A percentile compares a stretch with the other conserved stretches of the same genome.
phyloP scores from a whole-genome alignment of 2,888 invertebrate genomes.

The Arge pagana region DNA sequence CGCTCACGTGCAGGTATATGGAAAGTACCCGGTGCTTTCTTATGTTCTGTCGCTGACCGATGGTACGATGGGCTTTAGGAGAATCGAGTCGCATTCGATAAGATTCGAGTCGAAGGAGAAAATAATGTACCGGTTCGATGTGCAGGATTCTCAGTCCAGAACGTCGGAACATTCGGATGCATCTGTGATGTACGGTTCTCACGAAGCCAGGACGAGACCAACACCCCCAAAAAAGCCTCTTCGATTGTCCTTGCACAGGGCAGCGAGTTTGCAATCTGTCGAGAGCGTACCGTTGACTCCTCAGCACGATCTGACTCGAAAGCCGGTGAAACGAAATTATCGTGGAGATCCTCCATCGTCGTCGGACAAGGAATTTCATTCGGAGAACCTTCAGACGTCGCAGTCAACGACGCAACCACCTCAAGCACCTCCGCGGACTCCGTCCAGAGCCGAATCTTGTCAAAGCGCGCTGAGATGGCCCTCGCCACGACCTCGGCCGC shows the following conservation, averaged over 20 bases:
- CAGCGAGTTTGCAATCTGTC: slow-evolving; percentile 80
- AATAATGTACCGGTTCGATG: no score
- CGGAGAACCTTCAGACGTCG: slow-evolving; percentile 25
- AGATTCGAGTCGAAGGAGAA: no score
- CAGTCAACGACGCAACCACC: slow-evolving; percentile 37
- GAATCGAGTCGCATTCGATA: no score
- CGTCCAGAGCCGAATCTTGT: slow-evolving; percentile 54
- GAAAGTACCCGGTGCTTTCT: no score
- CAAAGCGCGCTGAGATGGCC: slow-evolving; percentile 54
- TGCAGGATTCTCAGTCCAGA: slow-evolving; percentile 47
- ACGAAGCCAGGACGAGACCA: slow-evolving; percentile 66
- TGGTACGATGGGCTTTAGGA: no score
- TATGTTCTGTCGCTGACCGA: no score
- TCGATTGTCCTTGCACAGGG: slow-evolving; percentile 79
- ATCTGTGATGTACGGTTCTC: slow-evolving; percentile 36
- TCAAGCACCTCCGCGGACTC: slow-evolving; percentile 50
- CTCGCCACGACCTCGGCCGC: slow-evolving; percentile 50
- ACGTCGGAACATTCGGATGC: slow-evolving; percentile 44
- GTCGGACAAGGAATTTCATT: slow-evolving; percentile 35
- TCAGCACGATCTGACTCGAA: slow-evolving; percentile 44
- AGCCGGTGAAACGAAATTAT: slow-evolving; percentile 67
- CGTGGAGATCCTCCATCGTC: slow-evolving; percentile 59
- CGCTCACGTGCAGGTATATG: no score
- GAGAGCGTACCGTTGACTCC: slow-evolving; percentile 55
- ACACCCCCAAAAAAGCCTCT: slow-evolving; percentile 86